Conservation (phyloP, 2,888 invertebrate genomes). For the Caenorhabditis sinica region DNA sequence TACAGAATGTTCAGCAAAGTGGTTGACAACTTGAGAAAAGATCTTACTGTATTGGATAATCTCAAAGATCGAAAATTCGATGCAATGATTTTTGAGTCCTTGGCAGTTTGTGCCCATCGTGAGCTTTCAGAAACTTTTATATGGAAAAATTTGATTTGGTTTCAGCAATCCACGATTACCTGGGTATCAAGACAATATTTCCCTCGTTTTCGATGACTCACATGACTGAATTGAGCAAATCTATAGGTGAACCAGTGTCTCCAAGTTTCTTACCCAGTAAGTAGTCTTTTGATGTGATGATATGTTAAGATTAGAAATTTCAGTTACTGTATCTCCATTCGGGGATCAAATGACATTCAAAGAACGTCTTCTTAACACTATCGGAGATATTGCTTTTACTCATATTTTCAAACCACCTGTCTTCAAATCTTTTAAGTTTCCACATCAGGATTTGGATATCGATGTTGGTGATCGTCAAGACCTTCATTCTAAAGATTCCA, state of each 20-base stretch:
- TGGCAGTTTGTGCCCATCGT: constrained; percentile 2
- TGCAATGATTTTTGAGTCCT: neutral
- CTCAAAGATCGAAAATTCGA: constrained; percentile 37
- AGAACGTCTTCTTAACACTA: constrained; percentile 43
- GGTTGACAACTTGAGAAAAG: constrained; percentile 31
- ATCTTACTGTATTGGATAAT: constrained; percentile 25
- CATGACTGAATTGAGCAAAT: neutral
- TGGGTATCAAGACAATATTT: constrained; percentile 34
- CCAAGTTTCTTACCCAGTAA: constrained; percentile 42
- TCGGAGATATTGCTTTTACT: neutral
- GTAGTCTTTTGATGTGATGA: neutral
- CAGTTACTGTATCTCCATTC: constrained; percentile 45
- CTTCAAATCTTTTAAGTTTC: constrained; percentile 6
- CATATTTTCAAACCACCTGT: neutral
- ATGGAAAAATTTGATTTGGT: neutral
- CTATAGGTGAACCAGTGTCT: constrained; percentile 51
- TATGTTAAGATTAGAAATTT: constrained; percentile 14
- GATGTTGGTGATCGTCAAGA: neutral
- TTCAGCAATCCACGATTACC: constrained; percentile 41
- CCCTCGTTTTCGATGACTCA: constrained; percentile 52
- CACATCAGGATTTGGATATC: constrained; percentile 1
- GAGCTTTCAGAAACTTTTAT: neutral
- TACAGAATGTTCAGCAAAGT: constrained; percentile 34
- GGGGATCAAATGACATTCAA: constrained; percentile 40
- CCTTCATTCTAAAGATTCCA: neutral